Evolutionary conservation across 2,888 invertebrate genomes (phyloP).

Genomic region (Diplolepis rosae): DNA sequence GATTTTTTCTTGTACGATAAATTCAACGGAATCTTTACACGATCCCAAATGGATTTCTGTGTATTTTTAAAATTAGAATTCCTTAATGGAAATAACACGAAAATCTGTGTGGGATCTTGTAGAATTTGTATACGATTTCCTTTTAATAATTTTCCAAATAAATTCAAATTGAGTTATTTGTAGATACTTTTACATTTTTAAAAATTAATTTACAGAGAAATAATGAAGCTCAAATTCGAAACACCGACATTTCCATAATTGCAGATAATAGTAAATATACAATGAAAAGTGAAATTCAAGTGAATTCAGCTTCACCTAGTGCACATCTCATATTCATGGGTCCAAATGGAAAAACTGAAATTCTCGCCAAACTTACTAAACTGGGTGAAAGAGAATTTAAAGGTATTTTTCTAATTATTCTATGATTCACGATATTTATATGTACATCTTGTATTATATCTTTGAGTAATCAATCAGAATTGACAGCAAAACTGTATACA

Average conservation of each 20-base stretch:
- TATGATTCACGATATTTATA: neutral
- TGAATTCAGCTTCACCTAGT: slow-evolving; percentile 76
- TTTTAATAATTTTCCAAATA: no score
- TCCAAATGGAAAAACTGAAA: slow-evolving; percentile 74
- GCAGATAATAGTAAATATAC: slow-evolving; percentile 79
- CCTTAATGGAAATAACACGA: no score
- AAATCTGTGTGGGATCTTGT: no score
- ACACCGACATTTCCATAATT: slow-evolving; percentile 73
- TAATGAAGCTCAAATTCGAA: slow-evolving; percentile 54
- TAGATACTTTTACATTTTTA: no score
- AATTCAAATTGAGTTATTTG: no score
- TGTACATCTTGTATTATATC: neutral
- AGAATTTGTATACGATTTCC: no score
- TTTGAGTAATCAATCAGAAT: no score
- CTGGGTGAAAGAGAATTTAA: slow-evolving; percentile 78
- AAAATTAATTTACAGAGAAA: slow-evolving; percentile 59
- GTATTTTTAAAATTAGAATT: no score
- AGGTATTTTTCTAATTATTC: slow-evolving; percentile 67
- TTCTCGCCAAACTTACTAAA: slow-evolving; percentile 72
- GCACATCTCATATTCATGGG: slow-evolving; percentile 73
- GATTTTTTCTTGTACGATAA: no score
- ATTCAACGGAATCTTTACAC: no score
- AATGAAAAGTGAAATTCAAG: slow-evolving; percentile 75
- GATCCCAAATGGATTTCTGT: no score
- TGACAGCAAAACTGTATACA: no score